phyloP scores from a whole-genome alignment of 2,888 invertebrate genomes.

The Lymantria dispar region DNA sequence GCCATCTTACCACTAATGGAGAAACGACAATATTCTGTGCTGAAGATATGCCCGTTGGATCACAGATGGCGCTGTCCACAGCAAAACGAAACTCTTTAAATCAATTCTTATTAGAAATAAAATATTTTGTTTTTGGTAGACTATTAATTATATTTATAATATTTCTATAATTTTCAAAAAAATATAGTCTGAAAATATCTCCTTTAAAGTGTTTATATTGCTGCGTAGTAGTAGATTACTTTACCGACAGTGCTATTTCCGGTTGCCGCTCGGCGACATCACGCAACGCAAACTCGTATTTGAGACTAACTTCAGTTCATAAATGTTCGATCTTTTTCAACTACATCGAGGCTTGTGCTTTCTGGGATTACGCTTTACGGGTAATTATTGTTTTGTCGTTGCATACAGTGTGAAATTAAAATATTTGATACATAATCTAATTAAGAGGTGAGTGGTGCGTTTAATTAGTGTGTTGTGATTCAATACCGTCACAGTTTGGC shows the following conservation, averaged over 20 bases:
- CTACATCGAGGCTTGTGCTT: conserved; percentile 77
- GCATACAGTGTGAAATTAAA: conserved; percentile 39
- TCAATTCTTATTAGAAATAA: too few species aligned
- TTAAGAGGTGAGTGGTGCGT: conserved; percentile 44
- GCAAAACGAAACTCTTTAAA: too few species aligned
- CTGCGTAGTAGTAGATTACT: conserved; percentile 66
- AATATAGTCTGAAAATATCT: too few species aligned
- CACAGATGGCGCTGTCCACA: too few species aligned
- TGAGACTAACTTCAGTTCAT: conserved; percentile 71
- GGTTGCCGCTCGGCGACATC: conserved; percentile 74
- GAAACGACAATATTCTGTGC: too few species aligned
- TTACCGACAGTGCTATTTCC: conserved; percentile 65
- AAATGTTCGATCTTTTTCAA: conserved; percentile 79
- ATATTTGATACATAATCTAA: conserved; percentile 34
- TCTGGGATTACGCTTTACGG: conserved; percentile 76
- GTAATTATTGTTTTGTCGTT: conserved; percentile 71
- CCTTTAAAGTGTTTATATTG: conserved; percentile 6
- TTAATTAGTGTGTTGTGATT: conserved; percentile 42
- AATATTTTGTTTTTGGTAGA: too few species aligned
- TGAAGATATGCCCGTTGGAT: too few species aligned
- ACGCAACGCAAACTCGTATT: conserved; percentile 45
- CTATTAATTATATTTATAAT: too few species aligned
- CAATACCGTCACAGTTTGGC: conserved; percentile 62
- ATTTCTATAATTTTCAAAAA: too few species aligned
- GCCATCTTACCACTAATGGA: too few species aligned